phyloP scores from a whole-genome alignment of 2,113 vertebrate species.

The Polypterus bichir region DNA sequence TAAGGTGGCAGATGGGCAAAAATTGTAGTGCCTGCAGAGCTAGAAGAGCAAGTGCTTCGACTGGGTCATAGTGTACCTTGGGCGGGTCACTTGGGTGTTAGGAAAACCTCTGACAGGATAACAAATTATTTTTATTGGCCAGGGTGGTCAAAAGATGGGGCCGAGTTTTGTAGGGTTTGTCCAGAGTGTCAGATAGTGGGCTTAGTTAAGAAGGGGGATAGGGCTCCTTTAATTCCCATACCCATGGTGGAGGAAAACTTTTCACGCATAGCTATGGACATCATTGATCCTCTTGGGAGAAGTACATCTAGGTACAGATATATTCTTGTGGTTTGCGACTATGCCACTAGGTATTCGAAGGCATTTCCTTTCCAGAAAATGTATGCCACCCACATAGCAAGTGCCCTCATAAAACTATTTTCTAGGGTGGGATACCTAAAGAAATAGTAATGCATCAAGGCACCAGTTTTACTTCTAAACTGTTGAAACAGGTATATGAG shows the following conservation, averaged over 20 bases:
- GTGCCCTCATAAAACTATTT: conserved; percentile 35
- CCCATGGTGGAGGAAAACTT: not conserved
- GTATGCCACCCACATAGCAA: conserved; percentile 22
- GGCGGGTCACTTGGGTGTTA: not conserved
- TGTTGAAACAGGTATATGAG: conserved; percentile 42
- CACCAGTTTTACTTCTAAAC: conserved; percentile 36
- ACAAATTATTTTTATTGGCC: not conserved
- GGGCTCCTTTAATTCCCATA: not conserved
- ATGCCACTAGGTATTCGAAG: conserved; percentile 1
- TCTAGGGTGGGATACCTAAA: conserved; percentile 28
- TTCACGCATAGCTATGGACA: not conserved
- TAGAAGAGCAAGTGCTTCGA: not conserved
- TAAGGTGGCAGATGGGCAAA: not conserved
- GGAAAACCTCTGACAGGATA: not conserved
- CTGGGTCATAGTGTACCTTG: not conserved
- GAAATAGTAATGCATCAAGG: conserved; percentile 32
- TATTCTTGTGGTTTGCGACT: not conserved
- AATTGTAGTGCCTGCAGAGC: not conserved
- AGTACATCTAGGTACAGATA: not conserved
- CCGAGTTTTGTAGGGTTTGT: not conserved
- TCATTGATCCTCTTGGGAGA: not conserved
- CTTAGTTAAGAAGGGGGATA: not conserved
- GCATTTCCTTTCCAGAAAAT: conserved; percentile 14
- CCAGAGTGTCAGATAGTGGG: not conserved
- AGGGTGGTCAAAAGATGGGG: not conserved